phyloP scores from a whole-genome alignment of 2,888 invertebrate species.

The Molorchus minor region DNA sequence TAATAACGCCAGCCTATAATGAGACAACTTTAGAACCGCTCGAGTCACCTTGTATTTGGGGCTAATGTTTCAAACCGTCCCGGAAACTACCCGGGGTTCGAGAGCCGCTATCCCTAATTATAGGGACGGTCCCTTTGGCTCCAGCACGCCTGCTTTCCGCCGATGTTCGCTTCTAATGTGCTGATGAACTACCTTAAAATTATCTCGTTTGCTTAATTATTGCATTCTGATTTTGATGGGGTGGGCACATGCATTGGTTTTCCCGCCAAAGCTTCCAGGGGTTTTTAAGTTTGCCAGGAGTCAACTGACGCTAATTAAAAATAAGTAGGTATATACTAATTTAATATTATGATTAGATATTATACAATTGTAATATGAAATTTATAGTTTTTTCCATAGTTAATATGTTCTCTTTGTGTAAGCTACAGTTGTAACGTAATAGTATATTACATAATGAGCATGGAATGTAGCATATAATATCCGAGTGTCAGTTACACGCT shows the following conservation, averaged over 20 bases:
- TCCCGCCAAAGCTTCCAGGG: background rate
- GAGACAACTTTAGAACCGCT: conserved; percentile 26
- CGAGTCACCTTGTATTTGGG: conserved; percentile 39
- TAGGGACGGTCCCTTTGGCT: conserved; percentile 37
- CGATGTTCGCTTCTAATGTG: conserved; percentile 31
- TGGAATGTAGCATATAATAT: too few species aligned
- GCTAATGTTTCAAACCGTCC: conserved; percentile 41
- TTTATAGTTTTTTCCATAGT: too few species aligned
- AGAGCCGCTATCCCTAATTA: conserved; percentile 40
- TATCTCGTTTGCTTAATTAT: conserved; percentile 40
- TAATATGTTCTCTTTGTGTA: too few species aligned
- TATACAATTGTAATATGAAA: too few species aligned
- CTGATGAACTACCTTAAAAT: conserved; percentile 41
- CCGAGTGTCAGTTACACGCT: too few species aligned
- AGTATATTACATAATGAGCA: conserved; percentile 6
- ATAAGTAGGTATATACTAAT: too few species aligned
- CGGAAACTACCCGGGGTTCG: conserved; percentile 30
- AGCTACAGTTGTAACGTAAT: conserved; percentile 5
- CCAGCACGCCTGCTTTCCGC: conserved; percentile 37
- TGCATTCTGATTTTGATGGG: conserved; percentile 30
- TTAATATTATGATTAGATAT: too few species aligned
- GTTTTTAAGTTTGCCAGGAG: too few species aligned
- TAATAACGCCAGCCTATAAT: background rate
- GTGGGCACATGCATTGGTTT: background rate
- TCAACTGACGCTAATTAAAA: too few species aligned